phyloP scores from a whole-genome alignment of 2,113 vertebrate species.

The Pithys albifrons region DNA sequence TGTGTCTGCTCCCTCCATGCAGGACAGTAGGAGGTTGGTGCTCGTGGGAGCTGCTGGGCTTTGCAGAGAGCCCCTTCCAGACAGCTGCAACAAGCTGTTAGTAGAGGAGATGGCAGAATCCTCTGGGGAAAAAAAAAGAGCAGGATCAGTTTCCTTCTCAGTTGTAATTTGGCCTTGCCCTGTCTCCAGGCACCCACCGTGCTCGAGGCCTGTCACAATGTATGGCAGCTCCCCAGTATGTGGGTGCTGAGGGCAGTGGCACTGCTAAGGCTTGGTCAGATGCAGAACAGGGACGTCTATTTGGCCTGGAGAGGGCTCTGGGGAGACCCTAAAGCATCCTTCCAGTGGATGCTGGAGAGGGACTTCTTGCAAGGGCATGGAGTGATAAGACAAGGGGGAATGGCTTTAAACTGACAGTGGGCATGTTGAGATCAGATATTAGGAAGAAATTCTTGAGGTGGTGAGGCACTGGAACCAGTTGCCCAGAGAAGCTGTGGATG shows the following conservation, averaged over 20 bases:
- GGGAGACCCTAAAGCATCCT: neutral
- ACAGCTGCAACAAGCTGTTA: neutral
- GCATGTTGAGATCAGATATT: neutral
- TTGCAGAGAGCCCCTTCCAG: neutral
- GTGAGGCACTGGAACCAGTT: neutral
- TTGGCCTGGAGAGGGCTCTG: neutral
- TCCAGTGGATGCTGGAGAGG: neutral
- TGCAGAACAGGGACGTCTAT: neutral
- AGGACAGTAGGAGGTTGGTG: neutral
- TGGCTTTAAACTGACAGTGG: neutral
- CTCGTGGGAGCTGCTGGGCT: neutral
- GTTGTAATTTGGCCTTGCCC: neutral
- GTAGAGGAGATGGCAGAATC: neutral
- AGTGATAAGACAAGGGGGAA: neutral
- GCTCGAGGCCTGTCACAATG: accelerated
- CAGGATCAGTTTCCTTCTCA: neutral
- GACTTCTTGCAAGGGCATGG: neutral
- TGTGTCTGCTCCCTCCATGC: neutral
- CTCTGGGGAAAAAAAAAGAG: neutral
- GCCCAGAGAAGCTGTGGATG: neutral
- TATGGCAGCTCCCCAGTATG: accelerated
- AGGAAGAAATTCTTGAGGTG: neutral
- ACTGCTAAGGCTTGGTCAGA: neutral
- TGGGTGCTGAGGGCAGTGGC: neutral
- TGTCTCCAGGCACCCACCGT: accelerated